Base-by-base conservation (phyloP, 2,888 invertebrate species). In the Polyploca ridens region DNA sequence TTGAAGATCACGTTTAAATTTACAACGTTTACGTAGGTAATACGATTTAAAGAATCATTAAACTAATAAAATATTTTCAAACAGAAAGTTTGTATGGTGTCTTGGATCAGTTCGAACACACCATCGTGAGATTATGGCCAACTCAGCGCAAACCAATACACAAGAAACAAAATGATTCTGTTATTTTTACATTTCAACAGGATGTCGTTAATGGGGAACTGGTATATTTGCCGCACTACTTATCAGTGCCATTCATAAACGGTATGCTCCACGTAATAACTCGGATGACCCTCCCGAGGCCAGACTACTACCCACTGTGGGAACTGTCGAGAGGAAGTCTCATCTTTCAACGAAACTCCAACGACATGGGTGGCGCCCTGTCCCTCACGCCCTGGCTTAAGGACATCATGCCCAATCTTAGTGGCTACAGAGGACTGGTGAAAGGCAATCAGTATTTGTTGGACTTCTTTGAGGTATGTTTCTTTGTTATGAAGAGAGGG, bases 311-410 rank as follows among this genome's bases (percentile, higher is more conserved):
- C 33, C 75, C 79, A 0, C 69, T 96, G 0, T 90, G 95, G 79
- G 70, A 89, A 0, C 65, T 95, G 3, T 86, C 91, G 2, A 77
- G 80, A 5, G 83, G 86, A 0, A 94, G 94, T 0, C 75, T 95
- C 49, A 63, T 89, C 46, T 96, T 96, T 69, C 95, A 96, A 80
- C 87, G 95, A 61, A 83, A 85, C 64, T 88, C 91, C 0, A 96
- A 96, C 69, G 95, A 96, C 66, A 88, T 95, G 10, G 96, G 96
- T 0, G 94, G 95, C 10, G 86, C 95, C 0, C 70, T 96, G 0
- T 87, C 91, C 0, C 85, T 95, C 0, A 93, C 95, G 0, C 95
- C 96, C 0, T 96, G 96, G 95, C 81, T 96, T 1, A 94, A 95
- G 58, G 87, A 95, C 68, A 68, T 96, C 3, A 88, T 95, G 68